Percentiles rank a stretch among this genome's conserved stretches.
phyloP scores from a whole-genome alignment of 2,888 invertebrate genomes.

The Nephrotoma appendiculata region DNA sequence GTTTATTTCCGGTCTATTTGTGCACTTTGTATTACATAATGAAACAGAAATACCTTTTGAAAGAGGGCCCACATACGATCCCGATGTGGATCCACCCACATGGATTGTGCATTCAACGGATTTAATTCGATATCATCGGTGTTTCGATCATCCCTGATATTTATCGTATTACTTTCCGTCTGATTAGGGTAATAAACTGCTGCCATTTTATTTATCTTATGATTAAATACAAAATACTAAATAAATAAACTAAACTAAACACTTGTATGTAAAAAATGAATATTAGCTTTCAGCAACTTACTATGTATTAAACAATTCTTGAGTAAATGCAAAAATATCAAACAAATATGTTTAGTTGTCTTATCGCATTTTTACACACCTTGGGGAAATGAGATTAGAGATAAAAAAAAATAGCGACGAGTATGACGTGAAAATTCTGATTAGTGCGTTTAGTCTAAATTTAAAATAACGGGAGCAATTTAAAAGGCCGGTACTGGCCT shows the following conservation, averaged over 20 bases:
- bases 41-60: not conserved
- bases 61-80: not conserved
- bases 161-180: not conserved
- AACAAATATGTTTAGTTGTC: not conserved
- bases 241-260: not conserved
- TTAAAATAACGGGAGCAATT: no score
- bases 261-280: not conserved
- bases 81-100: not conserved
- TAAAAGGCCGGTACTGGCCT: no score
- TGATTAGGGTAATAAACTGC: not conserved
- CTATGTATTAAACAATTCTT: not conserved
- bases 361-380: not conserved
- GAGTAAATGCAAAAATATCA: not conserved
- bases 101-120: not conserved
- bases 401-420: not conserved
- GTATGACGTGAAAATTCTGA: not conserved
- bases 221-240: not conserved
- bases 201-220: not conserved
- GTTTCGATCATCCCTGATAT: not conserved
- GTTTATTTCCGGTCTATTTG: no score
- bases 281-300: not conserved
- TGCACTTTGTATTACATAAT: no score
- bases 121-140: not conserved
- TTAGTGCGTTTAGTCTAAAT: not conserved
- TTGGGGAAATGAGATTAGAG: not conserved